phyloP scores from a whole-genome alignment of 2,113 vertebrate genomes.

The Cavia porcellus region DNA sequence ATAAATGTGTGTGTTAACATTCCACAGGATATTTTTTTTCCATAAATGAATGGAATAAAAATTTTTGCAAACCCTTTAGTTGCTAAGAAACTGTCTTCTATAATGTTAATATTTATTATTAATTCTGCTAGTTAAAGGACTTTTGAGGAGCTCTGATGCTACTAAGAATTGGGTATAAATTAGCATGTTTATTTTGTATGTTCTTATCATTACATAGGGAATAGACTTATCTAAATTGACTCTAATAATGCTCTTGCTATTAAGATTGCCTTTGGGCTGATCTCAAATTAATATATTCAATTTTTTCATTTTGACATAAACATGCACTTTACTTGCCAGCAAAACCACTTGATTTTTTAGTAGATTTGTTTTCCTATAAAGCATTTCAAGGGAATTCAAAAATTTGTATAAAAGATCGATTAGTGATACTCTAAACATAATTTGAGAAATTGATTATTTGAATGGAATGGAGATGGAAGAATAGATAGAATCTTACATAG shows the following conservation, averaged over 20 bases:
- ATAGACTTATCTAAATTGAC: not conserved
- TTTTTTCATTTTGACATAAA: conserved; percentile 37
- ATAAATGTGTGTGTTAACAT: not conserved
- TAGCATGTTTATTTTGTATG: conserved; percentile 15
- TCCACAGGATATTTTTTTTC: not conserved
- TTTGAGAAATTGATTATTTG: not conserved
- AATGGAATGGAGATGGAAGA: not conserved
- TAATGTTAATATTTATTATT: conserved; percentile 5
- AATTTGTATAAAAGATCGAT: not conserved
- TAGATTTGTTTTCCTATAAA: not conserved
- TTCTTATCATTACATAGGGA: not conserved
- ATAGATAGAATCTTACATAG: not conserved
- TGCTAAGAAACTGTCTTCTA: conserved; percentile 23
- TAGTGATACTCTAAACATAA: not conserved
- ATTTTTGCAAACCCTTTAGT: not conserved
- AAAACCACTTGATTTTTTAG: not conserved
- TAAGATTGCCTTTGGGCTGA: conserved; percentile 10
- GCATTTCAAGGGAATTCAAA: not conserved
- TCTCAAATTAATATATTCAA: conserved; percentile 62
- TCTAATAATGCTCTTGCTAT: not conserved
- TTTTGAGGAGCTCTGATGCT: not conserved
- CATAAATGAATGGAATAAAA: not conserved
- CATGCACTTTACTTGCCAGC: not conserved
- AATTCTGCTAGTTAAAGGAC: not conserved
- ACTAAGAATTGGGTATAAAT: not conserved